These are phyloP conservation scores for Molanna angustata DNA, from an alignment of 2,888 invertebrate species.

Conservation along the genomic window DNA sequence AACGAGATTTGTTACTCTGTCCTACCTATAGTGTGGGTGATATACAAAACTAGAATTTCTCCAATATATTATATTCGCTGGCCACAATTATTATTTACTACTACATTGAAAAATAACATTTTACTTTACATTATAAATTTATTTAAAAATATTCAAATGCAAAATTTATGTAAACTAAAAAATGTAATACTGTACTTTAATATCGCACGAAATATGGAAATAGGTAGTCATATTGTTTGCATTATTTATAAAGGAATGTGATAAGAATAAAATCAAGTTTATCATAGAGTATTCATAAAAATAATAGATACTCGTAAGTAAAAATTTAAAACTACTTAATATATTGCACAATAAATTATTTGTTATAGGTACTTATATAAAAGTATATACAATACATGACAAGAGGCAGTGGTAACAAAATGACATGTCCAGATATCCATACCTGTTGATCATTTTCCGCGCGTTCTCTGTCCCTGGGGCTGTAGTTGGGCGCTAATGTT, in stretches of 20 bases:
- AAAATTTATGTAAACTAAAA: neutral
- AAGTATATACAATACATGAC: too few relatives aligned
- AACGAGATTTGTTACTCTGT: constrained; percentile 1
- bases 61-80: constrained; percentile 8
- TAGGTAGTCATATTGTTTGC: too few relatives aligned
- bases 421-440: too few relatives aligned
- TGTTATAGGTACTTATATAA: too few relatives aligned
- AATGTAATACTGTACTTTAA: neutral
- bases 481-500: constrained; percentile 78
- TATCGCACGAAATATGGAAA: neutral
- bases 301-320: too few relatives aligned
- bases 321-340: too few relatives aligned
- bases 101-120: neutral
- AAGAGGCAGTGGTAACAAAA: too few relatives aligned
- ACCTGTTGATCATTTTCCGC: constrained; percentile 86
- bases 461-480: constrained; percentile 78
- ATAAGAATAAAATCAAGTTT: too few relatives aligned
- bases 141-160: neutral
- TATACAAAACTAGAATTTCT: constrained; percentile 29
- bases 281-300: too few relatives aligned
- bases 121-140: neutral
- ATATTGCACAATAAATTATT: too few relatives aligned
- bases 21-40: constrained; percentile 1
- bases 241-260: too few relatives aligned
- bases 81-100: constrained; percentile 12